Evolutionary conservation across 2,888 invertebrate genomes (phyloP).

Genomic region (Scrobipalpa atriplicella): DNA sequence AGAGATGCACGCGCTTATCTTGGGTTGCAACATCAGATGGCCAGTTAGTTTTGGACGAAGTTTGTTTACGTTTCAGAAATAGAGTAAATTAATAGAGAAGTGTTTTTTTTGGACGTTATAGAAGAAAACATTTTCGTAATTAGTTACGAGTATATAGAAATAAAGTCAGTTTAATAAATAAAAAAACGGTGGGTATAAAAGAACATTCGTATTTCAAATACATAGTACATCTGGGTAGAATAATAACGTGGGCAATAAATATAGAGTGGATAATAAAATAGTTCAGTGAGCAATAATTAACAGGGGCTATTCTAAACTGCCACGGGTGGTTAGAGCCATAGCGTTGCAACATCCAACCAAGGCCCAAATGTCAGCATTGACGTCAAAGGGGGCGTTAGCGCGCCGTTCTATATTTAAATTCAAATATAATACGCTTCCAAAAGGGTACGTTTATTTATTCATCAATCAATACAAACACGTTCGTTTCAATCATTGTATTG

Average conservation of each 20-base stretch:
- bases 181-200: too few species aligned
- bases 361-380: slow-evolving; percentile 77
- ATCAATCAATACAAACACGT: neutral
- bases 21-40: slow-evolving; percentile 21
- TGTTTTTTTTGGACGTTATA: too few species aligned
- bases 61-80: slow-evolving; percentile 18
- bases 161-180: too few species aligned
- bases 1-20: slow-evolving; percentile 33
- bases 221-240: too few species aligned
- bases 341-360: slow-evolving; percentile 47
- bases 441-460: slow-evolving; percentile 16
- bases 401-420: slow-evolving; percentile 60
- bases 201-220: too few species aligned
- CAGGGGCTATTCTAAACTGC: slow-evolving; percentile 39
- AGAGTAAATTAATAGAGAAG: neutral
- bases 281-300: slow-evolving; percentile 16
- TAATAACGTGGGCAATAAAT: neutral
- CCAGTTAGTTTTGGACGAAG: slow-evolving; percentile 25
- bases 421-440: slow-evolving; percentile 29
- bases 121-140: too few species aligned
- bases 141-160: too few species aligned
- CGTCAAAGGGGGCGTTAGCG: slow-evolving; percentile 66
- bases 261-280: neutral
- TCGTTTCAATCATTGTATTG: neutral
- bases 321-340: slow-evolving; percentile 39